Evolutionary conservation across 92 coral and sea anemone genomes (phyloP).

Genomic region (Porites divaricata): DNA sequence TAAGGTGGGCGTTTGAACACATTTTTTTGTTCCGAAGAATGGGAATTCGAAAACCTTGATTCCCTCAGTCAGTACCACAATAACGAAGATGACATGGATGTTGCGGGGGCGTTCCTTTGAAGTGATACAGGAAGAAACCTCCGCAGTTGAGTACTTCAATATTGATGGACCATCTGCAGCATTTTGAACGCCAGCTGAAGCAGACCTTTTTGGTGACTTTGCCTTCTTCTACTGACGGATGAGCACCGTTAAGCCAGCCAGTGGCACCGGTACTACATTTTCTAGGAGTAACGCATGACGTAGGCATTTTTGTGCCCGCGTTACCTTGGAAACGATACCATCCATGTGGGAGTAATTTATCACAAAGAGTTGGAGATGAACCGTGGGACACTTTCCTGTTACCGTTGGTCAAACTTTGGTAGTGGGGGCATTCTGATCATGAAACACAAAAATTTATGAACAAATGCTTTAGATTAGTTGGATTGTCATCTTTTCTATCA

Average conservation of each 20-base stretch:
- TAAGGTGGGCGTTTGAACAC: too few relatives aligned
- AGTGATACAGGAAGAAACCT: conserved; percentile 5
- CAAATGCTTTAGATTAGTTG: not conserved
- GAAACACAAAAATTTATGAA: not conserved
- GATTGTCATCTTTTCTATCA: not conserved
- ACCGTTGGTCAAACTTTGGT: not conserved
- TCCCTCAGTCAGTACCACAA: conserved; percentile 12
- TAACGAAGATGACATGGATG: conserved; percentile 17
- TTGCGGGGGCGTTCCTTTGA: not conserved
- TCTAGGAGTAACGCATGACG: not conserved
- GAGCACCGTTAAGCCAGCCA: conserved; percentile 36
- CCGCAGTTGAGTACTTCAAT: conserved; percentile 14
- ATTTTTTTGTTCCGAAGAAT: too few relatives aligned
- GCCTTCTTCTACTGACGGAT: conserved; percentile 11
- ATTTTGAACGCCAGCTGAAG: not conserved
- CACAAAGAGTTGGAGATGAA: not conserved
- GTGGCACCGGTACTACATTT: conserved; percentile 15
- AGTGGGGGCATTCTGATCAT: not conserved
- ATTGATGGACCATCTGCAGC: conserved; percentile 13
- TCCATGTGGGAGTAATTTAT: not conserved
- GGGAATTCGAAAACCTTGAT: too few relatives aligned
- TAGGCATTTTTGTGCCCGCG: conserved; percentile 8
- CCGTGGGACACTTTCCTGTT: not conserved
- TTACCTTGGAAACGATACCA: conserved; percentile 38
- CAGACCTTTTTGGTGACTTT: conserved; percentile 27